A percentile compares a stretch with the other conserved stretches of the same genome.
These are phyloP conservation scores for Neoseiulus cucumeris DNA, from an alignment of 1,140 invertebrate genomes.

Conservation along the genomic window DNA sequence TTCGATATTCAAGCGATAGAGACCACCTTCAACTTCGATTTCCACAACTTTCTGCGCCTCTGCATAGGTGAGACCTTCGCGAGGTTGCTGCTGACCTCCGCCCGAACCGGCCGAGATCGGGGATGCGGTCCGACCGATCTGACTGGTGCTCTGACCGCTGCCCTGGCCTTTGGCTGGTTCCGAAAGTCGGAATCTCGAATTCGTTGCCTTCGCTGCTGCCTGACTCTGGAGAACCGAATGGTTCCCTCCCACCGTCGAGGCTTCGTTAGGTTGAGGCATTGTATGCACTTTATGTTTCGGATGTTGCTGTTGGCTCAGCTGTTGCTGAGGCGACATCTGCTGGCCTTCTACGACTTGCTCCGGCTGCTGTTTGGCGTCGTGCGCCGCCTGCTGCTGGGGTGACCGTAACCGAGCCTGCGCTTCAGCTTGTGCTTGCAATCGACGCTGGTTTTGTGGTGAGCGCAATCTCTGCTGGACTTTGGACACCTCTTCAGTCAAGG, in stretches of 20 bases:
- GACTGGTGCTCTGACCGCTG: no score
- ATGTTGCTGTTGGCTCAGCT: constrained; percentile 12
- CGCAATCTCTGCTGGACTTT: no score
- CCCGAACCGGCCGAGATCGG: no score
- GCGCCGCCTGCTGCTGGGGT: no score
- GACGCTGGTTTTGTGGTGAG: no score
- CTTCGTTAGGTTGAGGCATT: not conserved
- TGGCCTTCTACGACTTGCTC: constrained; percentile 18
- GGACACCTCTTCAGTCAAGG: no score
- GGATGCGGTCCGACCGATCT: no score
- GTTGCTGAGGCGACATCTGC: constrained; percentile 14
- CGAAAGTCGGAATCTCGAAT: not conserved
- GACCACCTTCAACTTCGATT: constrained; percentile 52
- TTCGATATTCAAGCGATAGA: constrained; percentile 32
- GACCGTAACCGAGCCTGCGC: no score
- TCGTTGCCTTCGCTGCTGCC: constrained; percentile 21
- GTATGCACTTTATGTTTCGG: not conserved
- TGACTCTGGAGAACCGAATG: constrained; percentile 14
- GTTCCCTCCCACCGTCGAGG: not conserved
- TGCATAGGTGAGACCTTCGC: constrained; percentile 42
- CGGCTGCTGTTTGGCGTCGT: no score
- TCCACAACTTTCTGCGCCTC: constrained; percentile 61
- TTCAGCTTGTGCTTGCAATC: no score
- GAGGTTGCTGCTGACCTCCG: constrained; percentile 13
- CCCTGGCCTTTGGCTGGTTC: no score